Percentiles rank a stretch among this genome's conserved stretches.
phyloP scores from a whole-genome alignment of 64 coral and sea anemone species.

The Catalaphyllia jardinei region DNA sequence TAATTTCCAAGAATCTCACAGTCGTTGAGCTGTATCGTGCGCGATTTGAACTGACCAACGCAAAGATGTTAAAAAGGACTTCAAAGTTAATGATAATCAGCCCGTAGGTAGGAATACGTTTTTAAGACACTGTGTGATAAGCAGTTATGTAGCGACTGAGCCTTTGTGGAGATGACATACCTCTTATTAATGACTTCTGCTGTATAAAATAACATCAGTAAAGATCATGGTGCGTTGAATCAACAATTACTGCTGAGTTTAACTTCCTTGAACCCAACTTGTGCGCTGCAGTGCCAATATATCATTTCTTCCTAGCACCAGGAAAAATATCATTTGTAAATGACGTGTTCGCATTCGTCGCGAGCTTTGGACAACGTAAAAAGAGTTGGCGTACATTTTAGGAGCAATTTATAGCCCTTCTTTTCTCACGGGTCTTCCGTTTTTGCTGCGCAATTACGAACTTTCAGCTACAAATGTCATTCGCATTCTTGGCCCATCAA shows the following conservation, averaged over 20 bases:
- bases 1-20: no score
- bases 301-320: neutral
- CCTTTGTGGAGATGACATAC: neutral
- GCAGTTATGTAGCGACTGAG: neutral
- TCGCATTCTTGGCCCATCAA: neutral
- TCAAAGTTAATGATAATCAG: neutral
- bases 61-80: neutral
- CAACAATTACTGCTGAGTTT: neutral
- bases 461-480: neutral
- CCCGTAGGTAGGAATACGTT: neutral
- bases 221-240: neutral
- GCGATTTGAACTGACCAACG: no score
- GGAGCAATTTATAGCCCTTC: neutral
- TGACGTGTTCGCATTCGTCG: neutral
- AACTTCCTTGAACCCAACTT: neutral
- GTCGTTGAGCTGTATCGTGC: no score
- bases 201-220: neutral
- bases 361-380: neutral
- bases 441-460: neutral
- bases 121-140: neutral
- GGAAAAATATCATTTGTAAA: neutral
- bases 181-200: neutral
- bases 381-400: neutral
- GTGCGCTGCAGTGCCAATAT: neutral
- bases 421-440: conserved; percentile 13